A percentile compares a stretch with the other conserved stretches of the same genome.
phyloP scores from a whole-genome alignment of 2,888 invertebrate genomes.

The Harpagoxenus sublaevis region DNA sequence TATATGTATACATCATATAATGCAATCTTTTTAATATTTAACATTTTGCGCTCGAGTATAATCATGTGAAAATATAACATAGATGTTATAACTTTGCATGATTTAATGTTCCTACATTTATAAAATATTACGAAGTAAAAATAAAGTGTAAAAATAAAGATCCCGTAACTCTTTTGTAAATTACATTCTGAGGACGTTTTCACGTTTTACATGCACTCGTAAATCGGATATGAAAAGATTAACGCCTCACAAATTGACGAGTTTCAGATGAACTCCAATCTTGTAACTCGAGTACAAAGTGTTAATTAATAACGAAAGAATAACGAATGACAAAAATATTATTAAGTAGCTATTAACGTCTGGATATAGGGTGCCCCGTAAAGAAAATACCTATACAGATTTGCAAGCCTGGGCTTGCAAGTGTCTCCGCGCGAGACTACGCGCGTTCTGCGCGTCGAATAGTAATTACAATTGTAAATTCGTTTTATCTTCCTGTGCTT shows the following conservation, averaged over 20 bases:
- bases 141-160: slow-evolving; percentile 8
- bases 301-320: slow-evolving; percentile 10
- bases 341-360: slow-evolving; percentile 21
- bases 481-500: slow-evolving; percentile 68
- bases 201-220: not conserved
- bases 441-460: slow-evolving; percentile 46
- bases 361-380: not conserved
- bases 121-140: slow-evolving; percentile 7
- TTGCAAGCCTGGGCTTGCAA: slow-evolving; percentile 35
- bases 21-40: slow-evolving; percentile 11
- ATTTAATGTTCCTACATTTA: not conserved
- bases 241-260: not conserved
- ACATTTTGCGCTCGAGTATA: slow-evolving; percentile 21
- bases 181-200: not conserved
- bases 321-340: not conserved
- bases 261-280: not conserved
- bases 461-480: slow-evolving; percentile 24
- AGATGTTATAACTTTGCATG: not conserved
- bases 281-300: slow-evolving; percentile 23
- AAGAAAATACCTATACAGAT: not conserved
- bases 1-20: not conserved
- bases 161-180: not conserved
- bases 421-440: slow-evolving; percentile 30
- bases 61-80: not conserved
- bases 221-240: not conserved